These are phyloP conservation scores for Lepus europaeus DNA, from an alignment of 2,113 vertebrate genomes.

Conservation along the genomic window DNA sequence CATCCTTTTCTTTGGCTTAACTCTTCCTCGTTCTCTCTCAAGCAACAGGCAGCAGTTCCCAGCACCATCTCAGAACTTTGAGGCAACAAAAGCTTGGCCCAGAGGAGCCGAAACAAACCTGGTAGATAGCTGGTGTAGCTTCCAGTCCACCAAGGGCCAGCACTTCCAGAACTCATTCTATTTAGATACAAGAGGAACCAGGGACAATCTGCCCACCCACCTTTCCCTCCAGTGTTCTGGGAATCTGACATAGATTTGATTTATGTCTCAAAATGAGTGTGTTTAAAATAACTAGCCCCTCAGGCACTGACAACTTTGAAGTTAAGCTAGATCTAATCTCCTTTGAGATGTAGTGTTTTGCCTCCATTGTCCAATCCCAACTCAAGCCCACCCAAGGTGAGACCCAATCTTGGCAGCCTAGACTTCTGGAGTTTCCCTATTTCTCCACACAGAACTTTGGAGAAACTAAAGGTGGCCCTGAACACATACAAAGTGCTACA, in stretches of 20 bases:
- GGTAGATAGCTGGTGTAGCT: no score
- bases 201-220: not conserved
- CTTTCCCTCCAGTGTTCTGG: not conserved
- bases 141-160: not conserved
- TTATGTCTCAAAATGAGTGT: constrained; percentile 12
- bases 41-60: not conserved
- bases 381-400: not conserved
- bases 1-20: constrained; percentile 40
- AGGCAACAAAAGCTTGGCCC: constrained; percentile 1
- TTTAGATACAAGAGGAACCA: not conserved
- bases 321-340: no score
- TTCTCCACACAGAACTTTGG: constrained; percentile 35
- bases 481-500: not conserved
- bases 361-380: not conserved
- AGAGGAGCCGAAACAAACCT: no score
- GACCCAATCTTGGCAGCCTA: not conserved
- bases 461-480: constrained; percentile 20
- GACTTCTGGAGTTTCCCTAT: not conserved
- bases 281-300: constrained; percentile 2
- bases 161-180: not conserved
- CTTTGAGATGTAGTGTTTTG: not conserved
- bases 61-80: not conserved
- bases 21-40: constrained; percentile 21
- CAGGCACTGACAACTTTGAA: no score
- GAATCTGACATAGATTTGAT: not conserved